These are phyloP conservation scores for Bufo bufo DNA, from an alignment of 2,113 vertebrate genomes.

Conservation along the genomic window DNA sequence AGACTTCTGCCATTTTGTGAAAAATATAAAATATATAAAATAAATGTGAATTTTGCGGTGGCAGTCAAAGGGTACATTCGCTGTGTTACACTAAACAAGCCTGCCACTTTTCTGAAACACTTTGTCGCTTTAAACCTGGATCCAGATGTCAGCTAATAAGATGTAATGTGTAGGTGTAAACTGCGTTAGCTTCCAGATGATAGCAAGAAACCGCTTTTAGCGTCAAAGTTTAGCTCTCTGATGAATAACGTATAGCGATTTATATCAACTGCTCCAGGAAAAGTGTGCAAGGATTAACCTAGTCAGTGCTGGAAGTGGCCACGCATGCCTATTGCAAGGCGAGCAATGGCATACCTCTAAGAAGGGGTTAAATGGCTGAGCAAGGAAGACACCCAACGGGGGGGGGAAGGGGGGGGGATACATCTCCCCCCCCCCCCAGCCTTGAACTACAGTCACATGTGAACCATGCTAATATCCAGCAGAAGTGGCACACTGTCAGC, in stretches of 20 bases:
- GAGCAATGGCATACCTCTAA: neutral
- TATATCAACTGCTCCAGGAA: neutral
- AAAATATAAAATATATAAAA: too few species aligned
- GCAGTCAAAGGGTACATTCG: neutral
- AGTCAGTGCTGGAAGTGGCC: neutral
- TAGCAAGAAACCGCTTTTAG: neutral
- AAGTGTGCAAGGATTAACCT: neutral
- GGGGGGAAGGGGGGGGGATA: neutral
- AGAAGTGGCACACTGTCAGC: conserved; percentile 30
- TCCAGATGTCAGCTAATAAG: neutral
- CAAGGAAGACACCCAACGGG: neutral
- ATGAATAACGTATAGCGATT: neutral
- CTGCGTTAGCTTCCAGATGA: neutral
- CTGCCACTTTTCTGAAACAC: neutral
- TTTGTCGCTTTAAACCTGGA: conserved; percentile 2
- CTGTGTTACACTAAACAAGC: neutral
- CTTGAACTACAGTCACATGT: conserved; percentile 53
- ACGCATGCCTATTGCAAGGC: neutral
- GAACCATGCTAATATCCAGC: conserved; percentile 13
- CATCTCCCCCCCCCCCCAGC: too few species aligned
- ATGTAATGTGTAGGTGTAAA: conserved; percentile 19
- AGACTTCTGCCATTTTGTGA: too few species aligned
- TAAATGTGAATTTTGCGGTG: neutral
- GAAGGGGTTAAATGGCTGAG: conserved; percentile 28
- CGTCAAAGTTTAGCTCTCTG: conserved; percentile 25